Evolutionary conservation across 2,888 invertebrate species (phyloP).

Genomic region (Caenorhabditis uteleia): DNA sequence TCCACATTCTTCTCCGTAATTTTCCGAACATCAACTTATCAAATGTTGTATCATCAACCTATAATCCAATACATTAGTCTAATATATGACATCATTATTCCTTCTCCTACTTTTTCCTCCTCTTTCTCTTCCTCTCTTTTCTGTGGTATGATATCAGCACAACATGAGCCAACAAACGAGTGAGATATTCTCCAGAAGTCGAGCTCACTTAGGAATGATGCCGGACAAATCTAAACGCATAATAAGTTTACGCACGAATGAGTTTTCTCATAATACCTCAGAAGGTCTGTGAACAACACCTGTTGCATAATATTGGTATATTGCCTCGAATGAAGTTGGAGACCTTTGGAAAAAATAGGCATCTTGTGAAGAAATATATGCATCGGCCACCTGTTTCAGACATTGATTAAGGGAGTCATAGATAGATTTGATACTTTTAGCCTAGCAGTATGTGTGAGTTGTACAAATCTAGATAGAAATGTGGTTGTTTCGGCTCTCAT

Average conservation of each 20-base stretch:
- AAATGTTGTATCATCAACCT: slow-evolving; percentile 69
- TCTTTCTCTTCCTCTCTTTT: slow-evolving; percentile 61
- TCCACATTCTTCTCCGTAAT: slow-evolving; percentile 68
- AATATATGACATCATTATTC: too few relatives aligned
- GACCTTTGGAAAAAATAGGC: slow-evolving; percentile 68
- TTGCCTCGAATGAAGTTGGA: slow-evolving; percentile 62
- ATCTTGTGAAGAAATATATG: slow-evolving; percentile 63
- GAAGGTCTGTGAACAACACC: slow-evolving; percentile 68
- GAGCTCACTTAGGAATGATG: slow-evolving; percentile 64
- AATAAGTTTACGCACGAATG: neutral
- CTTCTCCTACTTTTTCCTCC: slow-evolving; percentile 61
- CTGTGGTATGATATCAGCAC: slow-evolving; percentile 64
- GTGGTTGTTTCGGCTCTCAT: slow-evolving; percentile 63
- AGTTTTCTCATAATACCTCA: slow-evolving; percentile 48
- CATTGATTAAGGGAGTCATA: slow-evolving; percentile 3
- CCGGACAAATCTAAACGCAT: slow-evolving; percentile 57
- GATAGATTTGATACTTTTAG: slow-evolving; percentile 50
- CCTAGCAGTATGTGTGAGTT: slow-evolving; percentile 62
- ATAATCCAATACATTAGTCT: neutral
- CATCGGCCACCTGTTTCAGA: slow-evolving; percentile 66
- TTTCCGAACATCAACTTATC: slow-evolving; percentile 66
- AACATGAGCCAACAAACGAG: slow-evolving; percentile 64
- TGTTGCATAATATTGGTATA: slow-evolving; percentile 67
- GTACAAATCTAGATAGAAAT: slow-evolving; percentile 66
- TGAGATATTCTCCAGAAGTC: slow-evolving; percentile 68